These are phyloP conservation scores for Calliscelio sp. DNA, from an alignment of 2,888 invertebrate species.

Conservation along the genomic window DNA sequence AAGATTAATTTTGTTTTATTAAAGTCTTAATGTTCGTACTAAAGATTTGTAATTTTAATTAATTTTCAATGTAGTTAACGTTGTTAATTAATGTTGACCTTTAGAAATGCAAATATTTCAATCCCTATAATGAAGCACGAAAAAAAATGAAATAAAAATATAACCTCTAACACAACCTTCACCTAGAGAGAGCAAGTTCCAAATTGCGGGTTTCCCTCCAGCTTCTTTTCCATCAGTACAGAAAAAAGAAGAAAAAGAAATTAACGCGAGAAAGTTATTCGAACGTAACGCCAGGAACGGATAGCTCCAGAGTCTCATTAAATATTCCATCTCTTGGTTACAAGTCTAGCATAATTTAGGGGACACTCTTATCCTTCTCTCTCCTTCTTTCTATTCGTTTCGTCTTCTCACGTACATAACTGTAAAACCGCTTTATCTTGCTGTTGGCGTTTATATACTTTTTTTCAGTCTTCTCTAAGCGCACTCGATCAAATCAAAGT, in stretches of 20 bases:
- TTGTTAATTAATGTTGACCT: too few relatives aligned
- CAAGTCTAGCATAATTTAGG: conserved; percentile 51
- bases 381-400: conserved; percentile 11
- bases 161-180: conserved; percentile 57
- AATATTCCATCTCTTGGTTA: conserved; percentile 40
- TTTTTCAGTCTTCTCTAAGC: neutral
- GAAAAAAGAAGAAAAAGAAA: conserved; percentile 57
- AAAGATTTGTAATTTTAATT: too few relatives aligned
- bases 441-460: neutral
- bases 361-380: conserved; percentile 50
- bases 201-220: conserved; percentile 56
- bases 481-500: neutral
- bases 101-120: neutral
- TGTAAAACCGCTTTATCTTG: conserved; percentile 41
- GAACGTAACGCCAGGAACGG: conserved; percentile 49
- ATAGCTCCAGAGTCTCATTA: conserved; percentile 38
- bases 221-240: conserved; percentile 49
- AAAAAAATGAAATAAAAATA: conserved; percentile 29
- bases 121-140: too few relatives aligned
- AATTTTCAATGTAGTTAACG: too few relatives aligned
- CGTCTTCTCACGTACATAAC: conserved; percentile 50
- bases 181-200: conserved; percentile 57
- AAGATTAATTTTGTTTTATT: too few relatives aligned
- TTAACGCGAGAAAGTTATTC: conserved; percentile 66
- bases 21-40: too few relatives aligned